Evolutionary conservation across 2,888 invertebrate genomes (phyloP), one percentile per base, ranked within the genome.

Genomic region (Agrochola lychnidis): DNA sequence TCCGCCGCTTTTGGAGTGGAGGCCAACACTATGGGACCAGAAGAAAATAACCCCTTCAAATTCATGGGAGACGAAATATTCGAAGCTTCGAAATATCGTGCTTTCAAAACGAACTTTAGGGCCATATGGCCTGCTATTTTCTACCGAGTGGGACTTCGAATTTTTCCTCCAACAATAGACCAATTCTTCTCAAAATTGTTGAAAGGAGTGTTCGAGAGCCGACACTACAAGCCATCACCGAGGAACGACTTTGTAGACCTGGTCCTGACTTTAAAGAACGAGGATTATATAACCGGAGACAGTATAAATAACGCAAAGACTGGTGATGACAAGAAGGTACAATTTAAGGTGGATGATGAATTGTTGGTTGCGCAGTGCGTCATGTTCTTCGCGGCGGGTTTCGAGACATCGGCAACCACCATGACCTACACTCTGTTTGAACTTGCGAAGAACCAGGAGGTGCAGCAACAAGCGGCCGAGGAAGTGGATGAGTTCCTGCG

Each of bases 351-450:
- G 0, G 92, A 93, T 1, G 87, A 96, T 25, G 92, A 96, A 1
- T 89, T 97, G 61, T 81, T 97, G 30, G 93, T 95, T 0, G 95
- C 97, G 0, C 97, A 97, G 71, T 95, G 97, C 0, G 92, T 97
- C 12, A 84, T 96, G 0, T 97, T 98, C 64, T 95, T 94, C 42
- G 91, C 81, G 1, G 95, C 94, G 19, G 95, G 95, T 4, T 95
- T 89, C 42, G 94, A 95, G 51, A 94, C 94, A 0, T 92, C 94
- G 2, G 86, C 95, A 0, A 88, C 89, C 0, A 92, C 93, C 0
- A 78, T 92, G 19, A 87, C 88, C 22, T 90, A 89, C 56, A 89
- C 91, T 5, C 76, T 95, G 4, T 94, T 85, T 69, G 94, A 94
- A 75, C 76, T 95, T 0, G 92, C 94, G 0, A 94, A 93, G 75